Base-by-base conservation (phyloP, 1,140 invertebrate species). In the Drosophila triauraria region DNA sequence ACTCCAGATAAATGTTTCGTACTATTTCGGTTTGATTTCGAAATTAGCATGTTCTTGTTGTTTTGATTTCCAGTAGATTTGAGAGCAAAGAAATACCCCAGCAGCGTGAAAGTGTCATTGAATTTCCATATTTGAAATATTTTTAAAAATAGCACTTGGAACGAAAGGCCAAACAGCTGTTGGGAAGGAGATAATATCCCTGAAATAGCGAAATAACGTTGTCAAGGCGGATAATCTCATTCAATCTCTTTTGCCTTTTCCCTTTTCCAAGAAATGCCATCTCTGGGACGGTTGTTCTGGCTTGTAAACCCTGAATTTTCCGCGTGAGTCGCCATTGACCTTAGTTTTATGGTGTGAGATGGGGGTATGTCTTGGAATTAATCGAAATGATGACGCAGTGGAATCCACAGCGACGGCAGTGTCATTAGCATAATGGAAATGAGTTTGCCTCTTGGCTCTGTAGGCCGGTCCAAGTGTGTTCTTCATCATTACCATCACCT, bases 381-480 rank as follows among this genome's bases (percentile, higher is more conserved):
- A 64, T 30, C 57, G 56, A 53, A 67, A 76, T 47, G 68, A 80
- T 87, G 83, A 88, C 84, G 76, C 59, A 75, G 74, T 46, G 63
- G 38, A 68, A 54, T 44, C 46, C 27, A 46, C 35, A 30, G 51
- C 47, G 30, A 61, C 17, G 43, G 43, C 61, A 46, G 68, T 60
- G 77, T 71, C 74, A 90, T 90, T 90, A 90, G 85, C 74, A 88
- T 88, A 69, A 88, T 90, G 77, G 85, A 78, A 80, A 88, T 81
- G 69, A 74, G 47, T 44, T 61, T 32, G 25, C 20, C 47, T 63
- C 57, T 46, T 35, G 40, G 35, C 60, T 68, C 61, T 51, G 51
- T 75, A 65, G 80, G 80, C 82, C 44, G 67, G 63, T 69, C 68
- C 74, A 78, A 85, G 57, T 82, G 44, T n/a, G 51, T 65, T 63